Evolutionary conservation across 2,113 vertebrate species (phyloP).

Genomic region (Tauraco erythrolophus): DNA sequence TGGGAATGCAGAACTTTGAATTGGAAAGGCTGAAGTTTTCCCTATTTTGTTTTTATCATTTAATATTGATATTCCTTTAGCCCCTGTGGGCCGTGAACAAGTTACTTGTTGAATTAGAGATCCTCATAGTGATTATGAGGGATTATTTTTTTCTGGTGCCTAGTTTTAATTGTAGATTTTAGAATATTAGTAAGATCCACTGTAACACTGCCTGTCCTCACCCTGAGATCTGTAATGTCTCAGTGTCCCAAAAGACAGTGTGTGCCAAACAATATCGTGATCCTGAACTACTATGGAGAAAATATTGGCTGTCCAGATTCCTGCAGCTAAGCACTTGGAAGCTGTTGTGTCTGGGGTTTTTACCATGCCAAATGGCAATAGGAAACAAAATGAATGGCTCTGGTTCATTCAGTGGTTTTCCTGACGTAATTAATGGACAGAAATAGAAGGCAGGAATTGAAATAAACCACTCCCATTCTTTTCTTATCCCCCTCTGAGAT

Average conservation of each 20-base stretch:
- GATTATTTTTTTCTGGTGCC: background rate
- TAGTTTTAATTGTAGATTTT: background rate
- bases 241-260: background rate
- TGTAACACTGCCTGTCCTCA: background rate
- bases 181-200: background rate
- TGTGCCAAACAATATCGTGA: background rate
- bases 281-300: background rate
- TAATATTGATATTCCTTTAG: background rate
- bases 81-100: background rate
- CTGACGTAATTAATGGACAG: slow-evolving; percentile 48
- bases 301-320: background rate
- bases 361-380: slow-evolving; percentile 14
- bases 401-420: slow-evolving; percentile 34
- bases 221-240: background rate
- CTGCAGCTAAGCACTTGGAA: background rate
- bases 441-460: slow-evolving; percentile 63
- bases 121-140: background rate
- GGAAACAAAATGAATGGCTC: slow-evolving; percentile 46
- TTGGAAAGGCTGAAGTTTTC: background rate
- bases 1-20: background rate
- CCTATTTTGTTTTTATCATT: background rate
- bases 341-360: slow-evolving; percentile 7
- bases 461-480: slow-evolving; percentile 50
- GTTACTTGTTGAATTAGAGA: background rate
- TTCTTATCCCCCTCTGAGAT: slow-evolving; percentile 25